A percentile compares a stretch with the other conserved stretches of the same genome.
Evolutionary conservation across 2,888 invertebrate genomes (phyloP).

Genomic region (Ametastegia equiseti): DNA sequence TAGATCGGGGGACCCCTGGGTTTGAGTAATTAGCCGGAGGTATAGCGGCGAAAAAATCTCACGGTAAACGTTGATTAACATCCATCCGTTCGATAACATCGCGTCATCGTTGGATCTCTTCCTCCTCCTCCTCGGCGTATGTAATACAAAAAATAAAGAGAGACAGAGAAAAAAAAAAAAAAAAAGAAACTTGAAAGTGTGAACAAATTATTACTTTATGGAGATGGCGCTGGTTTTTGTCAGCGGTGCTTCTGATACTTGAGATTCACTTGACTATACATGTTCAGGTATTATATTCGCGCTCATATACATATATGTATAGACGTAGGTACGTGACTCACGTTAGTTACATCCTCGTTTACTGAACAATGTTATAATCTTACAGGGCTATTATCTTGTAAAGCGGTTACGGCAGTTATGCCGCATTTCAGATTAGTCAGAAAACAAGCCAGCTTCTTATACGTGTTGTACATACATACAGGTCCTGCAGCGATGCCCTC

Average conservation of each 20-base stretch:
- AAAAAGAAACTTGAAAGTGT: not conserved
- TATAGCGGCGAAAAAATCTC: not conserved
- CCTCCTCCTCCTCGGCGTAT: not conserved
- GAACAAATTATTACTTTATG: slow-evolving; percentile 33
- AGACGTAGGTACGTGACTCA: slow-evolving; percentile 42
- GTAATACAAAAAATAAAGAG: too few species aligned
- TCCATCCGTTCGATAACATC: not conserved
- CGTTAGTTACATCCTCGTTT: slow-evolving; percentile 41
- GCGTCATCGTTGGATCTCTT: not conserved
- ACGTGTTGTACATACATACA: slow-evolving; percentile 3
- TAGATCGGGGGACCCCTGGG: not conserved
- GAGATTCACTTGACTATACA: not conserved
- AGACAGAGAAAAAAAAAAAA: too few species aligned
- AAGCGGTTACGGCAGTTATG: slow-evolving; percentile 45
- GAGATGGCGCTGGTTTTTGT: slow-evolving; percentile 12
- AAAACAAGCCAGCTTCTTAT: slow-evolving; percentile 40
- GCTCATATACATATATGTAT: not conserved
- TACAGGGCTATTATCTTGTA: slow-evolving; percentile 41
- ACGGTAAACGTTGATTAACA: not conserved
- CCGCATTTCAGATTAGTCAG: slow-evolving; percentile 33
- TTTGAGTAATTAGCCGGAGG: not conserved
- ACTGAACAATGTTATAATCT: slow-evolving; percentile 40
- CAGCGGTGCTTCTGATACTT: slow-evolving; percentile 23
- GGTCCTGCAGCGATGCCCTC: slow-evolving; percentile 35
- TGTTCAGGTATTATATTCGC: slow-evolving; percentile 1